A percentile compares a stretch with the other conserved stretches of the same genome.
Conservation (phyloP, 2,888 invertebrate genomes). For the Patella ulyssiponensis region DNA sequence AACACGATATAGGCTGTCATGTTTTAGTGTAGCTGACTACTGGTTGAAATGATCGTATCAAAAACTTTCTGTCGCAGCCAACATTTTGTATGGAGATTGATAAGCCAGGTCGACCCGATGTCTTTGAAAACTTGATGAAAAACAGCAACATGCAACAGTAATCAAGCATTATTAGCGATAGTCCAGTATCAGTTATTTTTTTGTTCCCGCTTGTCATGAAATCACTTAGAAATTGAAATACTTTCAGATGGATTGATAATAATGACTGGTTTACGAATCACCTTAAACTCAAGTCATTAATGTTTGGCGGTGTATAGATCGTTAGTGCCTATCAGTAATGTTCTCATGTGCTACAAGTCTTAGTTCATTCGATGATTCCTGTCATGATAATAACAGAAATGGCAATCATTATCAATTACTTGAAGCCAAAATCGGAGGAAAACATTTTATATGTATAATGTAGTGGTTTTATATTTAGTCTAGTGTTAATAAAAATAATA, state of each 20-base stretch:
- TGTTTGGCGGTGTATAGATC: background rate
- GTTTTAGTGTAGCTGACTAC: too few relatives aligned
- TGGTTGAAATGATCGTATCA: background rate
- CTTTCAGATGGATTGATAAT: background rate
- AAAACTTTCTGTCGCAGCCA: background rate
- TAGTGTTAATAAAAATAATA: too few relatives aligned
- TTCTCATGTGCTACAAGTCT: background rate
- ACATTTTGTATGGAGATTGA: conserved; percentile 9
- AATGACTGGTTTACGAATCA: conserved; percentile 11
- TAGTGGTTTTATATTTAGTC: too few relatives aligned
- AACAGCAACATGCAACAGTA: conserved; percentile 5
- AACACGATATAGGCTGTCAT: too few relatives aligned
- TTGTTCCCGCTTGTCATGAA: conserved; percentile 1
- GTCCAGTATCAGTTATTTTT: background rate
- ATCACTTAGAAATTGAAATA: conserved; percentile 12
- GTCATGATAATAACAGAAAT: background rate
- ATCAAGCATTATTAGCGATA: conserved; percentile 10
- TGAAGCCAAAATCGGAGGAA: background rate
- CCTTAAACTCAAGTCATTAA: conserved; percentile 1
- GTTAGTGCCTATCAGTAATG: conserved; percentile 3
- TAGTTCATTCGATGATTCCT: background rate
- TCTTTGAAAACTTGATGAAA: background rate
- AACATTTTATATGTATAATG: too few relatives aligned
- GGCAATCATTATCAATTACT: conserved; percentile 11
- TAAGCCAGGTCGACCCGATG: background rate